Conservation (phyloP, 1,140 invertebrate species). For the Dendroctonus ponderosae region DNA sequence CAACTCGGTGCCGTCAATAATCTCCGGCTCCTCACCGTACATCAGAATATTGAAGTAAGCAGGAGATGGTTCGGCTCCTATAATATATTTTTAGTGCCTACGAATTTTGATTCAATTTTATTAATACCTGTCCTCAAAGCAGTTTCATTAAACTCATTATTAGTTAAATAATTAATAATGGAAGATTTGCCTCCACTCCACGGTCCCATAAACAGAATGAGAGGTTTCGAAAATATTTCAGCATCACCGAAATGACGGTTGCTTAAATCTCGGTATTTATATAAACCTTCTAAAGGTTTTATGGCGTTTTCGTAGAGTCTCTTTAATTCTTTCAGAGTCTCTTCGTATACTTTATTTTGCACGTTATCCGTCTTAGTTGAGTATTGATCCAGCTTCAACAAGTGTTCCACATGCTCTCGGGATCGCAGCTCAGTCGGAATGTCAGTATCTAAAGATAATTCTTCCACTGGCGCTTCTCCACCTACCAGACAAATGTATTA, state of each 20-base stretch:
- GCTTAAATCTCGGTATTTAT: slow-evolving; percentile 89
- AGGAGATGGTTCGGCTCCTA: slow-evolving; percentile 89
- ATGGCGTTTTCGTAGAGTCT: slow-evolving; percentile 84
- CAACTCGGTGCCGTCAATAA: slow-evolving; percentile 86
- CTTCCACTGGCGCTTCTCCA: slow-evolving; percentile 53
- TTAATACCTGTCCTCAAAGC: slow-evolving; percentile 79
- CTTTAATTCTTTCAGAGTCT: slow-evolving; percentile 82
- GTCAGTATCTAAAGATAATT: slow-evolving; percentile 64
- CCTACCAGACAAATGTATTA: slow-evolving; percentile 10
- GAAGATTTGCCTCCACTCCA: slow-evolving; percentile 95
- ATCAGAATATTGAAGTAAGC: slow-evolving; percentile 92
- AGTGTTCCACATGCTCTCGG: slow-evolving; percentile 75
- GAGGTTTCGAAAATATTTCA: slow-evolving; percentile 92
- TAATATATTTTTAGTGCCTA: background rate
- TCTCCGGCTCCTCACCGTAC: slow-evolving; percentile 80
- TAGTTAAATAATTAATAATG: slow-evolving; percentile 89
- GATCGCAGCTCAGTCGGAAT: slow-evolving; percentile 75
- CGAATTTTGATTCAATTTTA: slow-evolving; percentile 1
- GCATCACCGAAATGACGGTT: slow-evolving; percentile 91
- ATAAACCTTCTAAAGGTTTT: slow-evolving; percentile 83
- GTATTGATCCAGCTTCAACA: slow-evolving; percentile 77
- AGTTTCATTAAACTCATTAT: slow-evolving; percentile 79
- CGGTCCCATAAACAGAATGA: slow-evolving; percentile 90
- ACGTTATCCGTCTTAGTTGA: slow-evolving; percentile 69
- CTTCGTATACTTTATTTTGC: slow-evolving; percentile 70